These are phyloP conservation scores for Glyptemys insculpta DNA, from an alignment of 2,797 vertebrate genomes.

Conservation along the genomic window DNA sequence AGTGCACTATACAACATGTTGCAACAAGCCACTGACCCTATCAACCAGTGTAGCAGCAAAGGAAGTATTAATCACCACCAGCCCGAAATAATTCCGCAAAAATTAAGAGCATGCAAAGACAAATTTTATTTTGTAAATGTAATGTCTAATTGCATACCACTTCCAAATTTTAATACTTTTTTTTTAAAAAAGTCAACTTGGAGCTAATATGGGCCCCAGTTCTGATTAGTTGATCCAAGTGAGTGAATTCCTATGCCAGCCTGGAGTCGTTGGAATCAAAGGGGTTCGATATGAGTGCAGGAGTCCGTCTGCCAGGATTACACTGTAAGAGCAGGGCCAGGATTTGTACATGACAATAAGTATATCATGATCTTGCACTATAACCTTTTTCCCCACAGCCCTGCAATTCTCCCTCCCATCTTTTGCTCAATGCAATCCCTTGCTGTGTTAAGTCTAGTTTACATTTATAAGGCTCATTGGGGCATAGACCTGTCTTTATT, in stretches of 20 bases:
- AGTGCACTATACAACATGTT: constrained; percentile 23
- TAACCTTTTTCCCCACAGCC: neutral
- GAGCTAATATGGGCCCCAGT: neutral
- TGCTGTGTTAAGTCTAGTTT: neutral
- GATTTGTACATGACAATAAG: neutral
- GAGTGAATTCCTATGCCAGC: constrained; percentile 8
- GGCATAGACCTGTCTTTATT: constrained; percentile 2
- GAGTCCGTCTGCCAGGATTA: neutral
- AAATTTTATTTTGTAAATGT: constrained; percentile 1
- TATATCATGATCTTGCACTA: neutral
- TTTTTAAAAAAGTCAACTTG: rapidly evolving
- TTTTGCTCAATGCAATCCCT: neutral
- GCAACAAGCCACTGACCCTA: neutral
- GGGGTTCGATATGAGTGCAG: neutral
- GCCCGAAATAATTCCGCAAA: neutral
- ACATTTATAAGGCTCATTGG: neutral
- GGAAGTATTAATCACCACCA: neutral
- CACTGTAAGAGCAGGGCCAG: neutral
- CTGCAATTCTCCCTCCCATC: neutral
- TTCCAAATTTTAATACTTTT: constrained; percentile 15
- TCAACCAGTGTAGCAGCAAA: constrained; percentile 13
- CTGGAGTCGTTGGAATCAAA: neutral
- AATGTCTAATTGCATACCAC: neutral
- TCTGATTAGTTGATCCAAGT: neutral
- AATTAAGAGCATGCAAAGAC: neutral